Percentiles rank a stretch among this genome's conserved stretches.
Conservation (phyloP, 1,140 invertebrate genomes). For the Metaphire vulgaris region DNA sequence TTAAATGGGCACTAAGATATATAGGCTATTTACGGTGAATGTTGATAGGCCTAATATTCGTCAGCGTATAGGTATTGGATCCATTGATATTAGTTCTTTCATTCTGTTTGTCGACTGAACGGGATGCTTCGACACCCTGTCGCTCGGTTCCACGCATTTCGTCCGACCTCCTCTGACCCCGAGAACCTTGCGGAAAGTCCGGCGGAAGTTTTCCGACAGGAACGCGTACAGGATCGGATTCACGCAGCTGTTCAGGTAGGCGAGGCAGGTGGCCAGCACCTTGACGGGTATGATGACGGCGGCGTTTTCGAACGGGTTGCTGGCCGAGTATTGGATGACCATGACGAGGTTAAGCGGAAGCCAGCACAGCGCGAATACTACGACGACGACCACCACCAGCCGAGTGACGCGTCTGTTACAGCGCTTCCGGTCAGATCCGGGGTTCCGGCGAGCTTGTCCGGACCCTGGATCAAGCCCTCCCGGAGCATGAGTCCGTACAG, state of each 20-base stretch:
- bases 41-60: too few species aligned
- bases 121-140: too few species aligned
- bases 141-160: too few species aligned
- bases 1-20: too few species aligned
- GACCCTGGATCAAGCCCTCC: not conserved
- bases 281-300: conserved; percentile 50
- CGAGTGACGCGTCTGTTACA: conserved; percentile 48
- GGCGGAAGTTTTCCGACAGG: too few species aligned
- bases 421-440: conserved; percentile 44
- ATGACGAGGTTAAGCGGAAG: not conserved
- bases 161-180: too few species aligned
- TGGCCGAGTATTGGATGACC: not conserved
- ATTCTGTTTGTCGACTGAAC: too few species aligned
- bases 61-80: too few species aligned
- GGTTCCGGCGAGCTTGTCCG: conserved; percentile 33
- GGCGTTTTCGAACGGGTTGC: not conserved
- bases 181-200: too few species aligned
- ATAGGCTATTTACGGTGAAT: too few species aligned
- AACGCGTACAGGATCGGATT: conserved; percentile 33
- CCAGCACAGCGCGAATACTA: not conserved
- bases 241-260: conserved; percentile 31
- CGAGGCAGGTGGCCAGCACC: conserved; percentile 53
- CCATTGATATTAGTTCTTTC: too few species aligned
- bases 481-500: not conserved
- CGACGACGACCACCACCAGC: not conserved